These are phyloP conservation scores for Teleogryllus occipitalis DNA, from an alignment of 1,140 invertebrate genomes.

Conservation along the genomic window DNA sequence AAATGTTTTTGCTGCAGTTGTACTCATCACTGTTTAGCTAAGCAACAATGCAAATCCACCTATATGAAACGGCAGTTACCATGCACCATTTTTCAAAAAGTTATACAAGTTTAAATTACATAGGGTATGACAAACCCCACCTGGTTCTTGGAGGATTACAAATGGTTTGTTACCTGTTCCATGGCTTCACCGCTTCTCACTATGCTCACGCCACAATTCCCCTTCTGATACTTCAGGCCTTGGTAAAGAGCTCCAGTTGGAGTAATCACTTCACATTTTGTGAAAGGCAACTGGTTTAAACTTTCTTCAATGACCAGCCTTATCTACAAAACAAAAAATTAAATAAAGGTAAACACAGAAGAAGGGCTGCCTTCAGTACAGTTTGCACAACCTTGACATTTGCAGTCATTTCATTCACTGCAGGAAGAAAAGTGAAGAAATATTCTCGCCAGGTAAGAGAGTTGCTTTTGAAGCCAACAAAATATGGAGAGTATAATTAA, in stretches of 20 bases:
- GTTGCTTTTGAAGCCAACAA: too few species aligned
- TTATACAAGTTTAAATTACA: slow-evolving; percentile 12
- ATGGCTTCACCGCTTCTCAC: slow-evolving; percentile 93
- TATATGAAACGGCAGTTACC: too few species aligned
- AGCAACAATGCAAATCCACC: too few species aligned
- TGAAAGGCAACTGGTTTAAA: slow-evolving; percentile 92
- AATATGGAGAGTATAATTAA: too few species aligned
- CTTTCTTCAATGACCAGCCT: slow-evolving; percentile 96
- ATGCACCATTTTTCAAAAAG: too few species aligned
- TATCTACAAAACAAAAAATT: slow-evolving; percentile 49
- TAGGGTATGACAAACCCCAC: background rate
- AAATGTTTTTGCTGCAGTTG: too few species aligned
- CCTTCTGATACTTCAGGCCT: slow-evolving; percentile 87
- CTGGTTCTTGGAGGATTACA: background rate
- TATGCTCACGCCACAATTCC: slow-evolving; percentile 98
- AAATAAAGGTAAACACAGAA: background rate
- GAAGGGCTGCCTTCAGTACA: too few species aligned
- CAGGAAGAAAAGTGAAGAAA: too few species aligned
- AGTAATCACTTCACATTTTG: slow-evolving; percentile 78
- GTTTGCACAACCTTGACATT: too few species aligned
- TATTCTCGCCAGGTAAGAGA: too few species aligned
- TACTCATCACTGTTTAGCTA: too few species aligned
- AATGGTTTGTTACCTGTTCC: slow-evolving; percentile 65
- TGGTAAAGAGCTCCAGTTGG: slow-evolving; percentile 86
- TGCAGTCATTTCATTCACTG: too few species aligned